Evolutionary conservation across 2,113 vertebrate species (phyloP), one percentile per base, ranked within the genome.

Genomic region (Sturnira hondurensis): DNA sequence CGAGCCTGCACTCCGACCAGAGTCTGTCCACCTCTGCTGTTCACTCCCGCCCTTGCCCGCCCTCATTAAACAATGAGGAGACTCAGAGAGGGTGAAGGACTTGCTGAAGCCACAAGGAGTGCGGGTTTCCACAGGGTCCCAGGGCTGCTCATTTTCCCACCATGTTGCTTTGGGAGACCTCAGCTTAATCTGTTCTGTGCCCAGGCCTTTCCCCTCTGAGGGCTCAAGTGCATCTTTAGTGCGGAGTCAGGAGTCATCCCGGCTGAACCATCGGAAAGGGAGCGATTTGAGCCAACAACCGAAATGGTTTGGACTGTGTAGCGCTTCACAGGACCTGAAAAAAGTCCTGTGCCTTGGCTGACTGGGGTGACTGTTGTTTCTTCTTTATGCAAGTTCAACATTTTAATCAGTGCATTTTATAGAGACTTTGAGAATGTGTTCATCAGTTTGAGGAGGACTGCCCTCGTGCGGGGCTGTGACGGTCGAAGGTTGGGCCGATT

Each of bases 121-220:
- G 61, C 41, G 28, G 15, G 45, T 31, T 63, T 78, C 33, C 26
- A 8, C 68, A 10, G 58, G 50, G 70, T 38, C 28, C 17, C 2
- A 0, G 3, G 10, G 36, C 54, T 10, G 0, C 52, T 45, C 3
- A 0, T 22, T 84, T 71, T 24, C 45, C 24, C 10, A 63, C n/a
- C 19, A 19, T 16, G 3, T 7, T 14, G 41, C 4, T 16, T 58
- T 13, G 20, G 16, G 61, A 67, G 1, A 36, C 16, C 41, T 50
- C 8, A 17, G 31, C 14, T 22, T 73, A 26, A 47, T 50, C 8
- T 73, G 45, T 26, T n/a, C 10, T 33, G 3, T 26, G 3, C 20
- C 45, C 24, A 2, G 38, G 31, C 38, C 63, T 24, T 80, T 36
- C 33, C 58, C 15, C 45, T 45, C n/a, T 2, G 15, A 26, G 70